Evolutionary conservation across 2,888 invertebrate genomes (phyloP).

Genomic region (Falcaria lacertinaria): DNA sequence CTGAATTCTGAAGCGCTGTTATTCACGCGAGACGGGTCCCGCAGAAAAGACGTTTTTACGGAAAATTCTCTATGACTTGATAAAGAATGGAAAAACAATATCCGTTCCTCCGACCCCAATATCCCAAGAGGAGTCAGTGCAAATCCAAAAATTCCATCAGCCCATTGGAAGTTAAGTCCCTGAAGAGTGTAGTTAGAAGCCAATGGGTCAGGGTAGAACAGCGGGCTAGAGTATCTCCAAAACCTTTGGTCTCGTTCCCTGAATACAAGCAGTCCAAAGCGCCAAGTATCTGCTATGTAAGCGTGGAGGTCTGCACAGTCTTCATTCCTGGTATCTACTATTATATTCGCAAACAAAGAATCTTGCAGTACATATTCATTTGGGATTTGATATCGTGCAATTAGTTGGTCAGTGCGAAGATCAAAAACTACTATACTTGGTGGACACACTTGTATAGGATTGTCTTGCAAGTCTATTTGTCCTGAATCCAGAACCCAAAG

Average conservation of each 20-base stretch:
- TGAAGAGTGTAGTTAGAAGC: slow-evolving; percentile 87
- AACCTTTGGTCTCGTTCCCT: slow-evolving; percentile 78
- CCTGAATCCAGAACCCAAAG: slow-evolving; percentile 91
- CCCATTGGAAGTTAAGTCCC: slow-evolving; percentile 89
- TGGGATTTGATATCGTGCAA: slow-evolving; percentile 83
- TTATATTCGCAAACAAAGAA: slow-evolving; percentile 83
- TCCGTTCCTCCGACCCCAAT: slow-evolving; percentile 74
- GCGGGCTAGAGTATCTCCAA: slow-evolving; percentile 84
- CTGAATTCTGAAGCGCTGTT: slow-evolving; percentile 53
- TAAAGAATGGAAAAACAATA: slow-evolving; percentile 89
- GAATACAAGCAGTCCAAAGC: slow-evolving; percentile 82
- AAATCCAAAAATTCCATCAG: slow-evolving; percentile 89
- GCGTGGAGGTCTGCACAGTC: slow-evolving; percentile 83
- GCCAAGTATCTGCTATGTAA: slow-evolving; percentile 86
- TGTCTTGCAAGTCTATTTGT: slow-evolving; percentile 83
- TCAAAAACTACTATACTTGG: slow-evolving; percentile 87
- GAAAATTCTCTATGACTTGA: slow-evolving; percentile 89
- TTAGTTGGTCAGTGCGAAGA: slow-evolving; percentile 80
- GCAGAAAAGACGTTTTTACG: slow-evolving; percentile 83
- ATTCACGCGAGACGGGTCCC: slow-evolving; percentile 72
- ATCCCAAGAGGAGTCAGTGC: slow-evolving; percentile 81
- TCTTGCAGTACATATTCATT: slow-evolving; percentile 82
- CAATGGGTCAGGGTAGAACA: slow-evolving; percentile 85
- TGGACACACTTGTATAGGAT: slow-evolving; percentile 84
- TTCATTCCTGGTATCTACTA: slow-evolving; percentile 80